These are phyloP conservation scores for Drosophila macrospina DNA, from an alignment of 2,888 invertebrate species.

Conservation along the genomic window DNA sequence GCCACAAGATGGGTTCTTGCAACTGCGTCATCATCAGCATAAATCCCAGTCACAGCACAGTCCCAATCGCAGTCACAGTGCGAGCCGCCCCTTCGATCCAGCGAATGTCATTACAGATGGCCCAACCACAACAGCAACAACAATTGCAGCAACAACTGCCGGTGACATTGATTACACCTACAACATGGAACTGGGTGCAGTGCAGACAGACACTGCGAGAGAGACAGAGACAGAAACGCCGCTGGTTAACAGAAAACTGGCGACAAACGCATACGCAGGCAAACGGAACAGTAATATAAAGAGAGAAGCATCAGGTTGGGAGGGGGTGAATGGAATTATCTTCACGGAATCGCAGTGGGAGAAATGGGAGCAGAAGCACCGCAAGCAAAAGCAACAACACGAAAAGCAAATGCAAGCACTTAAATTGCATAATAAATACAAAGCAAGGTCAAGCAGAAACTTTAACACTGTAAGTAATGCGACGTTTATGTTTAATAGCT, in stretches of 20 bases:
- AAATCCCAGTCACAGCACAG: slow-evolving; percentile 51
- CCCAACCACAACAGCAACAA: background rate
- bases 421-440: background rate
- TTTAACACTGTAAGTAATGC: background rate
- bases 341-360: slow-evolving; percentile 29
- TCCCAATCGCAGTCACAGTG: background rate
- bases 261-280: background rate
- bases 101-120: slow-evolving; percentile 4
- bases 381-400: slow-evolving; percentile 16
- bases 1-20: slow-evolving; percentile 13
- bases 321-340: background rate
- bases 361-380: slow-evolving; percentile 9
- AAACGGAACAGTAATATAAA: slow-evolving; percentile 1
- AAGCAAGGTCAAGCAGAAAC: background rate
- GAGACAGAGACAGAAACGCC: background rate
- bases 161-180: slow-evolving; percentile 37
- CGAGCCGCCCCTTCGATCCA: background rate
- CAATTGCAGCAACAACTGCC: background rate
- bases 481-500: too few species aligned
- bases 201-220: background rate
- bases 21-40: slow-evolving; percentile 65
- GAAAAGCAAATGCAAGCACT: slow-evolving; percentile 5
- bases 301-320: background rate
- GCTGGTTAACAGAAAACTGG: slow-evolving; percentile 2
- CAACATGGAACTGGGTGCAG: slow-evolving; percentile 5